These are phyloP conservation scores for Leptinotarsa haldemani DNA, from an alignment of 2,888 invertebrate genomes.

Conservation along the genomic window DNA sequence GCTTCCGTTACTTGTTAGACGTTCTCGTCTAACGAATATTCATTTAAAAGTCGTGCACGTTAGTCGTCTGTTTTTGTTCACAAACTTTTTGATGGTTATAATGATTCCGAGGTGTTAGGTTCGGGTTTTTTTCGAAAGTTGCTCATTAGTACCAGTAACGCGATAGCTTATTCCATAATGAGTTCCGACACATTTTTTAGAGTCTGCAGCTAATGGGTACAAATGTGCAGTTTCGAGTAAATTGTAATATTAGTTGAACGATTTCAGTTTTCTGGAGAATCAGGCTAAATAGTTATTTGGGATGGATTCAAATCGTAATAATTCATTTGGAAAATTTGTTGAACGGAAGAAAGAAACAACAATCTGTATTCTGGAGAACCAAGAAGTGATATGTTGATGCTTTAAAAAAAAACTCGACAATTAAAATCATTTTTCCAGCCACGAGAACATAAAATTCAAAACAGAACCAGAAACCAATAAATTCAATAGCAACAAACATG, in stretches of 20 bases:
- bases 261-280: neutral
- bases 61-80: slow-evolving; percentile 13
- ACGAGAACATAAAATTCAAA: too few species aligned
- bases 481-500: too few species aligned
- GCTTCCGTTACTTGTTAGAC: slow-evolving; percentile 57
- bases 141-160: slow-evolving; percentile 23
- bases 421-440: too few species aligned
- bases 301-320: too few species aligned
- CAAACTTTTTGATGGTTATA: slow-evolving; percentile 14
- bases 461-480: too few species aligned
- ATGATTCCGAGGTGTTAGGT: slow-evolving; percentile 20
- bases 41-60: slow-evolving; percentile 8
- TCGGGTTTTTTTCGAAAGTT: slow-evolving; percentile 16
- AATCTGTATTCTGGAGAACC: too few species aligned
- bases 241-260: neutral
- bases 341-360: too few species aligned
- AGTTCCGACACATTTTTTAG: slow-evolving; percentile 20
- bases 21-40: slow-evolving; percentile 10
- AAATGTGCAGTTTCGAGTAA: neutral
- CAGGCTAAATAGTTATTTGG: too few species aligned
- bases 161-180: slow-evolving; percentile 19
- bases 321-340: too few species aligned
- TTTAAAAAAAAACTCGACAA: too few species aligned
- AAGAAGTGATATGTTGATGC: too few species aligned
- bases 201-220: neutral